Conservation (phyloP, 2,888 invertebrate species). For the Macrostomum cliftonense region DNA sequence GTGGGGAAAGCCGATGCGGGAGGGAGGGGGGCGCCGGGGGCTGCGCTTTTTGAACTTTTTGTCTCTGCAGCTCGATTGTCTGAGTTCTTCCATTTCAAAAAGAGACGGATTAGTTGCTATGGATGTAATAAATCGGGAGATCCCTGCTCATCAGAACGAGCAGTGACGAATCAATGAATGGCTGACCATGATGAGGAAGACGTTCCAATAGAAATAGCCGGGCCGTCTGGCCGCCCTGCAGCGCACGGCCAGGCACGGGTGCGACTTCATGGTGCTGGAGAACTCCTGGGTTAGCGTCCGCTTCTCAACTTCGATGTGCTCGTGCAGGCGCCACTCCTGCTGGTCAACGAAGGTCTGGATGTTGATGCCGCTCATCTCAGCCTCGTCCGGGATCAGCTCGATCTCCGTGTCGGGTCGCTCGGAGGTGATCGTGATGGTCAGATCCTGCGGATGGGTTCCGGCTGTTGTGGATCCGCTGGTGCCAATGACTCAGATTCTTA, state of each 20-base stretch:
- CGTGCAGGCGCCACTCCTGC: constrained; percentile 28
- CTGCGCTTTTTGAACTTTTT: too few species aligned
- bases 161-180: too few species aligned
- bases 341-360: constrained; percentile 28
- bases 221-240: constrained; percentile 26
- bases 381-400: constrained; percentile 26
- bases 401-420: constrained; percentile 23
- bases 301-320: constrained; percentile 19
- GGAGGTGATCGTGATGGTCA: constrained; percentile 25
- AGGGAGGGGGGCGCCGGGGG: too few species aligned
- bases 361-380: constrained; percentile 26
- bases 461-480: too few species aligned
- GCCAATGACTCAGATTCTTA: too few species aligned
- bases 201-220: constrained; percentile 33
- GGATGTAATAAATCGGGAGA: too few species aligned
- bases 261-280: constrained; percentile 21
- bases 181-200: constrained; percentile 28
- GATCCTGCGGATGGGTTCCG: constrained; percentile 17
- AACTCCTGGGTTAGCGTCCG: constrained; percentile 20
- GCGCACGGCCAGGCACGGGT: constrained; percentile 24
- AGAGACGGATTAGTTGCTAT: too few species aligned
- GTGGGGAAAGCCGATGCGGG: too few species aligned
- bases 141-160: too few species aligned
- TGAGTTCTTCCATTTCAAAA: too few species aligned
- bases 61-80: too few species aligned